Conservation (phyloP, 1,140 invertebrate species). For the Drosophila lacteicornis region DNA sequence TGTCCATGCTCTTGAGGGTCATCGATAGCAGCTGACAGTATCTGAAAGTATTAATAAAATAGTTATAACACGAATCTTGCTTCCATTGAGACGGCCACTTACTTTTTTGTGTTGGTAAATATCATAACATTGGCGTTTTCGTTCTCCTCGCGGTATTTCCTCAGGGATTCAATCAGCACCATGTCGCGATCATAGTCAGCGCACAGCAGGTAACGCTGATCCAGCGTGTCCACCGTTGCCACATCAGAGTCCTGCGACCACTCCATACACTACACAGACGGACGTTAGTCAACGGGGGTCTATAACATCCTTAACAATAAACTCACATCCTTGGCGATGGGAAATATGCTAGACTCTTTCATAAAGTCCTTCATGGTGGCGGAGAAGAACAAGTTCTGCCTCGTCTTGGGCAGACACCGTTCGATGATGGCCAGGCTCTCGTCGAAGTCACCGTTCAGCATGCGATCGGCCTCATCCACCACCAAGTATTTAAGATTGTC, state of each 20-base stretch:
- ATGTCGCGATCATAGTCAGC: constrained; percentile 96
- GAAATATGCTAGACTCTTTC: constrained; percentile 85
- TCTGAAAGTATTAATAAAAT: constrained; percentile 85
- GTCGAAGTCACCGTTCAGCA: constrained; percentile 93
- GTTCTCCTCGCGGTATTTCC: constrained; percentile 90
- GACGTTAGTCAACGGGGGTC: background rate
- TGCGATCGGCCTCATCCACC: constrained; percentile 95
- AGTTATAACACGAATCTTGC: background rate
- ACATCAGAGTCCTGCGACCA: constrained; percentile 89
- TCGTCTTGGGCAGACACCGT: constrained; percentile 90
- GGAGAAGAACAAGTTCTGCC: constrained; percentile 96
- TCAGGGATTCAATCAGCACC: constrained; percentile 95
- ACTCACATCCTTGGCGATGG: constrained; percentile 75
- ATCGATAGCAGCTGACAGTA: constrained; percentile 94
- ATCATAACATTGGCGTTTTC: constrained; percentile 94
- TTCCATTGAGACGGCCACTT: constrained; percentile 66
- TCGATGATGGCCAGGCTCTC: constrained; percentile 94
- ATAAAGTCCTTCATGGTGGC: constrained; percentile 96
- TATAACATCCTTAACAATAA: background rate
- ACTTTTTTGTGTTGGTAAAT: constrained; percentile 98
- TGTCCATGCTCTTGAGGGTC: constrained; percentile 93
- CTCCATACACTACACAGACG: constrained; percentile 77
- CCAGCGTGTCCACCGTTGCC: constrained; percentile 93
- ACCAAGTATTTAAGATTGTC: constrained; percentile 94
- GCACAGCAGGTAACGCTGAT: constrained; percentile 96